A percentile compares a stretch with the other conserved stretches of the same genome.
Evolutionary conservation across 2,797 vertebrate genomes (phyloP).

Genomic region (Acipenser ruthenus): DNA sequence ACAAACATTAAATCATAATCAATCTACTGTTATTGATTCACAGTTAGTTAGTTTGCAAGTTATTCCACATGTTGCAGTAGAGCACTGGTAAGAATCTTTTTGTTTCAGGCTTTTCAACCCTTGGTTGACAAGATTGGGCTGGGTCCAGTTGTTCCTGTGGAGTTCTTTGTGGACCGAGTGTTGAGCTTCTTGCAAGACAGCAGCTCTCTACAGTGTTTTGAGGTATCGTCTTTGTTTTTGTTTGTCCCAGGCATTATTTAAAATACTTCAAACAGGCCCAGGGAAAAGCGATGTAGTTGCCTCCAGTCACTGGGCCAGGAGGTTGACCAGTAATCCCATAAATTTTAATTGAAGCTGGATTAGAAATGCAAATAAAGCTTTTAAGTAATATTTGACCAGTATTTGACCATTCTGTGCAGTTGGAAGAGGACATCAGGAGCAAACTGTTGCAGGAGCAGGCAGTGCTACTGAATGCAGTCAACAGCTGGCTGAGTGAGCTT

Average conservation of each 20-base stretch:
- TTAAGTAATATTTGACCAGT: background rate
- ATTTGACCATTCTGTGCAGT: constrained; percentile 59
- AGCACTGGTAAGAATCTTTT: background rate
- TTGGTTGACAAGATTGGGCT: constrained; percentile 90
- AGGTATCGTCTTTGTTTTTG: constrained; percentile 55
- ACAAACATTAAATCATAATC: too few relatives aligned
- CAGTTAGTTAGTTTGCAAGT: too few relatives aligned
- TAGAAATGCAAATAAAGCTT: too few relatives aligned
- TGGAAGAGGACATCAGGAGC: constrained; percentile 81
- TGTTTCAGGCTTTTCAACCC: constrained; percentile 76
- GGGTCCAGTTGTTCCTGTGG: constrained; percentile 82
- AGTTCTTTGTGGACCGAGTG: constrained; percentile 82
- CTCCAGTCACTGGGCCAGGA: too few relatives aligned
- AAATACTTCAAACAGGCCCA: too few relatives aligned
- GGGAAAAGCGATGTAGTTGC: too few relatives aligned
- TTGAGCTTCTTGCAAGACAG: constrained; percentile 83
- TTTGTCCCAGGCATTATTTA: too few relatives aligned
- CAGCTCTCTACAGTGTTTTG: constrained; percentile 79
- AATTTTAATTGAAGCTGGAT: too few relatives aligned
- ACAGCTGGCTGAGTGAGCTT: constrained; percentile 78
- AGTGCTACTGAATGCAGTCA: constrained; percentile 74
- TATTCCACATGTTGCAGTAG: too few relatives aligned
- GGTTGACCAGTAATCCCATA: too few relatives aligned
- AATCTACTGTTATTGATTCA: too few relatives aligned
- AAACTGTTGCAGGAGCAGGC: constrained; percentile 79